A percentile compares a stretch with the other conserved stretches of the same genome.
These are phyloP conservation scores for Zaprionus taronus DNA, from an alignment of 1,140 invertebrate species.

Conservation along the genomic window DNA sequence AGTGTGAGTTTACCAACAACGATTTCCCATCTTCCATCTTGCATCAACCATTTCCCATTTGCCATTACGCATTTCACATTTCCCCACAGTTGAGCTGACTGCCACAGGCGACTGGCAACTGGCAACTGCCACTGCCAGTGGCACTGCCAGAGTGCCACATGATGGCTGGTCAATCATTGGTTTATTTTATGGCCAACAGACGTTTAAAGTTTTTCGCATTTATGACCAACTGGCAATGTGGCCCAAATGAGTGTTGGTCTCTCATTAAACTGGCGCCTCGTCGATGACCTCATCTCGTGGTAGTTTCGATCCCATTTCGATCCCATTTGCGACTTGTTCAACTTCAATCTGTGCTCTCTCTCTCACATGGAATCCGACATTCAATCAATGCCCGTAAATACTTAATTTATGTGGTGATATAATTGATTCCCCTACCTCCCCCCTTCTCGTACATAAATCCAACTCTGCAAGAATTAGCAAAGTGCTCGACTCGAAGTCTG, in stretches of 20 bases:
- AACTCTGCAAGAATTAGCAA: background rate
- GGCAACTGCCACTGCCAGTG: conserved; percentile 50
- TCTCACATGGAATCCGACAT: background rate
- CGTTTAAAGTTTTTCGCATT: conserved; percentile 60
- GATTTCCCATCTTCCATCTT: conserved; percentile 8
- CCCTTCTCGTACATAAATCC: background rate
- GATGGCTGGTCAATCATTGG: conserved; percentile 77
- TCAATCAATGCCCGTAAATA: background rate
- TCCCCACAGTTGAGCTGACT: conserved; percentile 13
- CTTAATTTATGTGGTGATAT: conserved; percentile 1
- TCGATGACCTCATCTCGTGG: conserved; percentile 60
- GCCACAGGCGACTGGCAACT: conserved; percentile 7
- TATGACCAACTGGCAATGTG: conserved; percentile 34
- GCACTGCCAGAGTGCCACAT: conserved; percentile 31
- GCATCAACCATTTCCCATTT: conserved; percentile 17
- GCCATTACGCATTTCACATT: background rate
- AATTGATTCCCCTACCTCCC: background rate
- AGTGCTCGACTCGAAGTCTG: background rate
- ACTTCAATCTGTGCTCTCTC: conserved; percentile 2
- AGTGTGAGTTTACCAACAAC: background rate
- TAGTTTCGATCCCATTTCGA: background rate
- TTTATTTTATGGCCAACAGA: conserved; percentile 70
- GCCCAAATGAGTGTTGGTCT: conserved; percentile 26
- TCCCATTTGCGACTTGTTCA: conserved; percentile 1
- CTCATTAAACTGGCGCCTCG: conserved; percentile 64